Conservation (phyloP, 1,140 invertebrate genomes). For the Ostrea edulis region DNA sequence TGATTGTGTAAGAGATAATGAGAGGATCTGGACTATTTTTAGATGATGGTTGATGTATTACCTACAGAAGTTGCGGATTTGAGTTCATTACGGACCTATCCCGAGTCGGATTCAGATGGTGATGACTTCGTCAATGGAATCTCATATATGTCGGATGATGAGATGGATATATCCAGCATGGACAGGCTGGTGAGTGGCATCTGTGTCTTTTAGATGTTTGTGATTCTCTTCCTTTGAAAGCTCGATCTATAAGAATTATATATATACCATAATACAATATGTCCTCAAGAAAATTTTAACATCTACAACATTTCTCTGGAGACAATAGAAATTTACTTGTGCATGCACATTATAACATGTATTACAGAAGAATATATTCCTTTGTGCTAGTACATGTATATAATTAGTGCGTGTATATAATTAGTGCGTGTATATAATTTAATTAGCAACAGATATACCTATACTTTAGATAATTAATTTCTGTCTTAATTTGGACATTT, state of each 20-base stretch:
- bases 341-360: no score
- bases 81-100: conserved; percentile 36
- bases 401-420: no score
- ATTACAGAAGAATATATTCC: no score
- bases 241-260: not conserved
- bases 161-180: conserved; percentile 44
- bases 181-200: conserved; percentile 35
- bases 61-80: conserved; percentile 60
- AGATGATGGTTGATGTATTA: conserved; percentile 68
- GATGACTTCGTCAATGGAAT: conserved; percentile 42
- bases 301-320: no score
- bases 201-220: not conserved
- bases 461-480: no score
- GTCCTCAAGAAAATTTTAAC: no score
- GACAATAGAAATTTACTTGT: no score
- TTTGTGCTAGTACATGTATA: no score
- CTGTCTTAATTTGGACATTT: no score
- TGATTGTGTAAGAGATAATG: not conserved
- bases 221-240: not conserved
- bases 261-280: no score
- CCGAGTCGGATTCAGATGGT: conserved; percentile 50
- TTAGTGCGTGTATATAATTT: no score
- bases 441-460: no score
- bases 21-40: conserved; percentile 47
- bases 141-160: conserved; percentile 36